Conservation (phyloP, 30 jellyfish, hydroid and myxozoan genomes). For the Chrysaora quinquecirrha region DNA sequence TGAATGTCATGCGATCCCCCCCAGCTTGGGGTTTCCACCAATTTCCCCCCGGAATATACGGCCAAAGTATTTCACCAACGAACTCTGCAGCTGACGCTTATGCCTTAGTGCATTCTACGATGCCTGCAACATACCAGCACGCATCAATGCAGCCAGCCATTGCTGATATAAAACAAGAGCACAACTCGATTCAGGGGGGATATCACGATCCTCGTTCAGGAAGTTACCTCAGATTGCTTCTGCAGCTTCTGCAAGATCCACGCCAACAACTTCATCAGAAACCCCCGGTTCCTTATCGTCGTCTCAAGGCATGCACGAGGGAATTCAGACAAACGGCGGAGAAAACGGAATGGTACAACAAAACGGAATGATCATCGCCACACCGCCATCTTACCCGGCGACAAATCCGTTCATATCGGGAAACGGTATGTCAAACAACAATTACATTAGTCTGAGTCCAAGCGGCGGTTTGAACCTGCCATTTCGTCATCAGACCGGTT, state of each 20-base stretch:
- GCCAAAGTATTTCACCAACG: constrained; percentile 95
- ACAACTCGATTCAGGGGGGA: constrained; percentile 67
- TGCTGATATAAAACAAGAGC: constrained; percentile 68
- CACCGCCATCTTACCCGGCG: constrained; percentile 80
- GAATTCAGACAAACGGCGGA: constrained; percentile 61
- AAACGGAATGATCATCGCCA: constrained; percentile 70
- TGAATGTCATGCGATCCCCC: constrained; percentile 96
- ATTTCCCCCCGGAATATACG: constrained; percentile 87
- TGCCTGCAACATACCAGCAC: constrained; percentile 81
- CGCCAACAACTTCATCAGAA: constrained; percentile 77
- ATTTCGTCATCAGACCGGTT: constrained; percentile 81
- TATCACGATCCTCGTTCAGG: constrained; percentile 90
- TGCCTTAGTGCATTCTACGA: constrained; percentile 78
- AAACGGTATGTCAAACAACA: constrained; percentile 83
- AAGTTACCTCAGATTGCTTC: constrained; percentile 54
- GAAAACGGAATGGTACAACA: constrained; percentile 56
- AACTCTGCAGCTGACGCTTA: constrained; percentile 83
- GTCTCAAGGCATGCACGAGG: constrained; percentile 72
- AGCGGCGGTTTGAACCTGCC: constrained; percentile 94
- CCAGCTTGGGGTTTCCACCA: constrained; percentile 94
- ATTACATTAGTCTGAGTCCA: constrained; percentile 89
- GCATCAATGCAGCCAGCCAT: constrained; percentile 75
- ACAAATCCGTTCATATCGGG: constrained; percentile 73
- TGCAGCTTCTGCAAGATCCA: constrained; percentile 75
- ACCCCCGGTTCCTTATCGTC: constrained; percentile 73